Percentiles rank a stretch among this genome's conserved stretches.
These are phyloP conservation scores for Parauchenoglanis punctatus DNA, from an alignment of 2,797 vertebrate genomes.

Conservation along the genomic window DNA sequence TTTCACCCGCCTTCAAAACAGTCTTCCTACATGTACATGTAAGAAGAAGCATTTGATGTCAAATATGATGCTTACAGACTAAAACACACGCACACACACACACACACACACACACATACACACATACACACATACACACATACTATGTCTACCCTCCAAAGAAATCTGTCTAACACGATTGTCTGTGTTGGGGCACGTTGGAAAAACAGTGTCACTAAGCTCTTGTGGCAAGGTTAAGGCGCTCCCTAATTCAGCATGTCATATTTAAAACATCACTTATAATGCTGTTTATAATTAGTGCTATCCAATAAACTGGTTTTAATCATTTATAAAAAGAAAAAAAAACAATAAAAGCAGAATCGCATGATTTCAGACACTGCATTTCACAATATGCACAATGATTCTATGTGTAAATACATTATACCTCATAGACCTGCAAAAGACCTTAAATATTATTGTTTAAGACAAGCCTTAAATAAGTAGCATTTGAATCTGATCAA, in stretches of 20 bases:
- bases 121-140: constrained; percentile 26
- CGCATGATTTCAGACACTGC: background rate
- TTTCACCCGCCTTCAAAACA: background rate
- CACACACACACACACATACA: constrained; percentile 25
- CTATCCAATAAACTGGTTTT: background rate
- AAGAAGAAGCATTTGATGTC: constrained; percentile 8
- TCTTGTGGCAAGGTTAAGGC: constrained; percentile 19
- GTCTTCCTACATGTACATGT: background rate
- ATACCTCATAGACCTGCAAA: background rate
- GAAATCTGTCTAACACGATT: constrained; percentile 30
- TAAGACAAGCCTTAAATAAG: background rate
- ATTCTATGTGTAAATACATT: background rate
- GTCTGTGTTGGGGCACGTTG: constrained; percentile 20
- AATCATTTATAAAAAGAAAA: background rate
- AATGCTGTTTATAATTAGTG: background rate
- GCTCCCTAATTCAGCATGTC: background rate
- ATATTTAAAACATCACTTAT: too few relatives aligned
- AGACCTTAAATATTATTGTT: background rate
- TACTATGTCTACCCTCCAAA: background rate
- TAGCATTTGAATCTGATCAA: background rate
- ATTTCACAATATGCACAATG: background rate
- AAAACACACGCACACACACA: constrained; percentile 17
- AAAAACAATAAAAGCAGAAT: background rate
- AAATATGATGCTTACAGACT: constrained; percentile 13
- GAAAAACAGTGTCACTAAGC: constrained; percentile 24